phyloP scores from a whole-genome alignment of 2,888 invertebrate genomes.

The Listrodromus nycthemerus region DNA sequence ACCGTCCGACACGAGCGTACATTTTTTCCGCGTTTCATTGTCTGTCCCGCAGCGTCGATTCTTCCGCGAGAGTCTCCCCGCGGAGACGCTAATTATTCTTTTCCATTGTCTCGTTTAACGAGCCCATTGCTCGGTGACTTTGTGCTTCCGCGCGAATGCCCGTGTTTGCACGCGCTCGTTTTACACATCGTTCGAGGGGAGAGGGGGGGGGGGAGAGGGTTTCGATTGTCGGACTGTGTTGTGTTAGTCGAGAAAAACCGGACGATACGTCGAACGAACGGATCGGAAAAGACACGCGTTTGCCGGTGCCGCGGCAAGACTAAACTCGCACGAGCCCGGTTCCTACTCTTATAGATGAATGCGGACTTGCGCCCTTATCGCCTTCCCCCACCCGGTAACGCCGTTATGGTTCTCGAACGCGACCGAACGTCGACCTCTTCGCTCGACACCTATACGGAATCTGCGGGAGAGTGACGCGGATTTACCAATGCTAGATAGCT shows the following conservation, averaged over 20 bases:
- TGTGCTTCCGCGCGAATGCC: neutral
- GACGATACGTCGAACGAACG: slow-evolving; percentile 42
- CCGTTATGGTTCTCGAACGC: neutral
- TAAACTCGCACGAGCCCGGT: slow-evolving; percentile 72
- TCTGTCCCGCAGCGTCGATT: slow-evolving; percentile 15
- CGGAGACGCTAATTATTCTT: slow-evolving; percentile 33
- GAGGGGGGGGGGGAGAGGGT: no score
- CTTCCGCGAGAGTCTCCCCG: slow-evolving; percentile 4
- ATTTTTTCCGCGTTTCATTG: slow-evolving; percentile 14
- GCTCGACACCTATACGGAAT: slow-evolving; percentile 15
- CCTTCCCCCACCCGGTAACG: slow-evolving; percentile 52
- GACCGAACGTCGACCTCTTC: neutral
- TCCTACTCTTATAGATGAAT: slow-evolving; percentile 64
- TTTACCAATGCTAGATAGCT: neutral
- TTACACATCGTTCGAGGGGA: slow-evolving; percentile 2
- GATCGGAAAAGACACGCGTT: slow-evolving; percentile 32
- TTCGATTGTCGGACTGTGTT: slow-evolving; percentile 23
- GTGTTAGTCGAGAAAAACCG: slow-evolving; percentile 58
- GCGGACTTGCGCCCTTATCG: slow-evolving; percentile 67
- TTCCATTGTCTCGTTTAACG: slow-evolving; percentile 28
- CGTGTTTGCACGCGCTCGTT: neutral
- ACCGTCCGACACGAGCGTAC: slow-evolving; percentile 16
- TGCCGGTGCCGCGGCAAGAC: slow-evolving; percentile 76
- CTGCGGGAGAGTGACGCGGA: neutral
- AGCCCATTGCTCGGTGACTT: slow-evolving; percentile 21